Evolutionary conservation across 2,797 vertebrate species (phyloP).

Genomic region (Cryptoblepharus egeriae): DNA sequence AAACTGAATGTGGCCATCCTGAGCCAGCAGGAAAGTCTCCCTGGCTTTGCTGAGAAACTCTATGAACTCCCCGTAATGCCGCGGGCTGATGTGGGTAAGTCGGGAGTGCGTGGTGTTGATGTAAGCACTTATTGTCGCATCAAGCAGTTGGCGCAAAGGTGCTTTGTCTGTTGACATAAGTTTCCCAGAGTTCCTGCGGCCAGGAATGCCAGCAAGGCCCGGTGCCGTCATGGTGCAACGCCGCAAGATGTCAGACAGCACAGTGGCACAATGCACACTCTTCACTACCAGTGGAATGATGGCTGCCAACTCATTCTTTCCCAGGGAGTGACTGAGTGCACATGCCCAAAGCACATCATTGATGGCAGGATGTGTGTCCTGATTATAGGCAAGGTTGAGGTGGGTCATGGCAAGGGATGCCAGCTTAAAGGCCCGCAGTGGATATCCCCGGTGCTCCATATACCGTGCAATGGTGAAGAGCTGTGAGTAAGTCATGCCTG

Average conservation of each 20-base stretch:
- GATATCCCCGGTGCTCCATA: conserved; percentile 96
- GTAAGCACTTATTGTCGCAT: conserved; percentile 96
- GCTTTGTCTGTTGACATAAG: conserved; percentile 98
- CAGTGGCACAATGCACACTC: conserved; percentile 97
- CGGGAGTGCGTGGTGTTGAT: conserved; percentile 99
- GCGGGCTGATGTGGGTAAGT: conserved; percentile 97
- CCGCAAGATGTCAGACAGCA: conserved; percentile 96
- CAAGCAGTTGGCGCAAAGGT: conserved; percentile 94
- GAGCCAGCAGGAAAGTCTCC: conserved; percentile 95
- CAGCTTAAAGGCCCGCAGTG: conserved; percentile 94
- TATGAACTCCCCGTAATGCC: conserved; percentile 98
- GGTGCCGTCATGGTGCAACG: conserved; percentile 96
- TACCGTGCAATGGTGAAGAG: conserved; percentile 91
- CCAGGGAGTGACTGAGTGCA: conserved; percentile 96
- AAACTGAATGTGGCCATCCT: conserved; percentile 97
- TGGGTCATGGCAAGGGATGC: conserved; percentile 97
- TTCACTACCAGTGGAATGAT: conserved; percentile 97
- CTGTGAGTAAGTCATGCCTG: conserved; percentile 89
- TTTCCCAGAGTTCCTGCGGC: conserved; percentile 96
- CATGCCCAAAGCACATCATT: conserved; percentile 98
- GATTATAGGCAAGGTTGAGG: conserved; percentile 98
- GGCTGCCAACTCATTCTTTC: conserved; percentile 96
- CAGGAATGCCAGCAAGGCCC: conserved; percentile 93
- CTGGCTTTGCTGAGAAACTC: conserved; percentile 98
- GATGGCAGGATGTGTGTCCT: conserved; percentile 97